Percentiles rank a stretch among this genome's conserved stretches.
phyloP scores from a whole-genome alignment of 2,113 vertebrate genomes.

The Catharus fuscescens region DNA sequence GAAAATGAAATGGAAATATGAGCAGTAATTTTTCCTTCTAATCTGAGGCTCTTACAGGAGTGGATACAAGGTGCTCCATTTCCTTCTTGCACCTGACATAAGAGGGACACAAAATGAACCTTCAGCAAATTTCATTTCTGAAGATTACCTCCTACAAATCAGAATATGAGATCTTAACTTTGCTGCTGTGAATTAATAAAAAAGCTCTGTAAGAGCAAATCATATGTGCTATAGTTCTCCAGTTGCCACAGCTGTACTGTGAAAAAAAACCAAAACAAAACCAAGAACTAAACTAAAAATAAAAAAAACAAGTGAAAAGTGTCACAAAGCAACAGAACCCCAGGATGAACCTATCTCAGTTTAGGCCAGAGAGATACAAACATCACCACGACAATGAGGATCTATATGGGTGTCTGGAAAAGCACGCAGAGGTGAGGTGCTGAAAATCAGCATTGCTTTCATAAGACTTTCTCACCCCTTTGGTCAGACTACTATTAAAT shows the following conservation, averaged over 20 bases:
- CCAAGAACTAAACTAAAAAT: neutral
- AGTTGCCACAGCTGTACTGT: neutral
- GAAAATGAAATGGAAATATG: slow-evolving; percentile 20
- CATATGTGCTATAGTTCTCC: neutral
- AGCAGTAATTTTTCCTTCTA: slow-evolving; percentile 23
- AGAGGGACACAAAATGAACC: neutral
- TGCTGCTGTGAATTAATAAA: slow-evolving; percentile 46
- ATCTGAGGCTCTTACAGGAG: slow-evolving; percentile 7
- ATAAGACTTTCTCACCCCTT: neutral
- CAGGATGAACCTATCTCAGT: neutral
- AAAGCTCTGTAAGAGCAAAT: neutral
- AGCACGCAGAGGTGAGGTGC: neutral
- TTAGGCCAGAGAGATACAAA: neutral
- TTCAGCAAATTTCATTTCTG: slow-evolving; percentile 50
- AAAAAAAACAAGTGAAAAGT: neutral
- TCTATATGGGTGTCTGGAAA: neutral
- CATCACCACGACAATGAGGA: rapidly evolving
- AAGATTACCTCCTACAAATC: slow-evolving; percentile 37
- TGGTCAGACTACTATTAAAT: neutral
- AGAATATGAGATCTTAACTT: slow-evolving; percentile 49
- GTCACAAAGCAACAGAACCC: neutral
- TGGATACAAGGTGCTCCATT: slow-evolving; percentile 35
- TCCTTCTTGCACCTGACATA: slow-evolving; percentile 23
- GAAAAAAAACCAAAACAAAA: neutral
- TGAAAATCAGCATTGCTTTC: neutral